Conservation (phyloP, 2,888 invertebrate genomes). For the Heliconius sara region DNA sequence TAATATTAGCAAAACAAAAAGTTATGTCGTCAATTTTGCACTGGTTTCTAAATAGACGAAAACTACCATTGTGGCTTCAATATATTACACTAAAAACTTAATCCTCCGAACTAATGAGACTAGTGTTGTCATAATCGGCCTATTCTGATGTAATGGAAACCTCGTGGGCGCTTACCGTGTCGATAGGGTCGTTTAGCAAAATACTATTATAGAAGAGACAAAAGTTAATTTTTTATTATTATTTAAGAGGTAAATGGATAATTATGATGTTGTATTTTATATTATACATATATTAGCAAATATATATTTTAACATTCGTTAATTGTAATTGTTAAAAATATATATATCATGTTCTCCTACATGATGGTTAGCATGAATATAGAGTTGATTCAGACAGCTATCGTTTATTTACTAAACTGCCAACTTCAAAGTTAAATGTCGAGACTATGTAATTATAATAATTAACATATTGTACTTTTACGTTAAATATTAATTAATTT, state of each 20-base stretch:
- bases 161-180: slow-evolving; percentile 33
- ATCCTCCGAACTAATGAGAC: slow-evolving; percentile 44
- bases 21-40: background rate
- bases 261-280: no score
- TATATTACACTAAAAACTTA: slow-evolving; percentile 37
- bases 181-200: slow-evolving; percentile 32
- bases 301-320: no score
- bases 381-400: no score
- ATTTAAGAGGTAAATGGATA: background rate
- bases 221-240: background rate
- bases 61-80: slow-evolving; percentile 35
- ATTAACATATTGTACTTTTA: background rate
- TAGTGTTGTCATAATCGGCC: slow-evolving; percentile 44
- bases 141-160: slow-evolving; percentile 45
- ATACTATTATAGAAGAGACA: slow-evolving; percentile 3
- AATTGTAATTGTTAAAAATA: no score
- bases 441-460: background rate
- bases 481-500: background rate
- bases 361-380: no score
- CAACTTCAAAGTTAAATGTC: no score
- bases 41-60: slow-evolving; percentile 21
- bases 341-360: no score
- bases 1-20: background rate
- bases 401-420: no score
- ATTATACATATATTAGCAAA: no score